phyloP scores from a whole-genome alignment of 2,797 vertebrate species.

The Cirrhinus molitorella region DNA sequence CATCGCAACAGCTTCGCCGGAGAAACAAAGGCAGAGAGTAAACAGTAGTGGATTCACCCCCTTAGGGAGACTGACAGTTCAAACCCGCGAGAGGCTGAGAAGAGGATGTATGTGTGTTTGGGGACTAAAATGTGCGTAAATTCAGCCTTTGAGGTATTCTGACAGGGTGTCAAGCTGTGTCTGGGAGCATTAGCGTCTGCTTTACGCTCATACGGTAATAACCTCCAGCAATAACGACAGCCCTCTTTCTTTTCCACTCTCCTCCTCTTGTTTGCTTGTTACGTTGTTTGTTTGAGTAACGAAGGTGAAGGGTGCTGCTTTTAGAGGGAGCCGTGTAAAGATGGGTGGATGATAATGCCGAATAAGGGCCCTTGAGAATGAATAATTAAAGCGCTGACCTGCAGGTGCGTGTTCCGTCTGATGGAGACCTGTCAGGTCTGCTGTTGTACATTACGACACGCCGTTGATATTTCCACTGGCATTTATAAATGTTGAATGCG shows the following conservation, averaged over 20 bases:
- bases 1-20: conserved; percentile 24
- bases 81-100: conserved; percentile 51
- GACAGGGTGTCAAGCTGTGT: conserved; percentile 65
- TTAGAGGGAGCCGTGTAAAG: conserved; percentile 39
- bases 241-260: conserved; percentile 44
- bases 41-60: conserved; percentile 56
- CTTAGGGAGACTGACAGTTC: conserved; percentile 60
- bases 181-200: conserved; percentile 61
- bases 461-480: conserved; percentile 76
- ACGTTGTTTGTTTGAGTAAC: conserved; percentile 63
- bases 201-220: conserved; percentile 59
- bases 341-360: conserved; percentile 26
- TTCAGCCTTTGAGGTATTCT: conserved; percentile 65
- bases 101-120: conserved; percentile 51
- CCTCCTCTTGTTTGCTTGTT: conserved; percentile 51
- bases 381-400: conserved; percentile 74
- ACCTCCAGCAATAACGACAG: conserved; percentile 59
- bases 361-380: conserved; percentile 63
- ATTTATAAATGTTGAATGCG: conserved; percentile 80
- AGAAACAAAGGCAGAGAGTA: conserved; percentile 59
- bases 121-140: conserved; percentile 60
- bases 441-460: conserved; percentile 67
- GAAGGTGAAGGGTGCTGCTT: conserved; percentile 53
- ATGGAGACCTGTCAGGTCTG: conserved; percentile 67
- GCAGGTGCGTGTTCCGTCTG: conserved; percentile 54